Percentiles rank a stretch among this genome's conserved stretches.
phyloP scores from a whole-genome alignment of 2,113 vertebrate genomes.

The Nyctereutes procyonoides region DNA sequence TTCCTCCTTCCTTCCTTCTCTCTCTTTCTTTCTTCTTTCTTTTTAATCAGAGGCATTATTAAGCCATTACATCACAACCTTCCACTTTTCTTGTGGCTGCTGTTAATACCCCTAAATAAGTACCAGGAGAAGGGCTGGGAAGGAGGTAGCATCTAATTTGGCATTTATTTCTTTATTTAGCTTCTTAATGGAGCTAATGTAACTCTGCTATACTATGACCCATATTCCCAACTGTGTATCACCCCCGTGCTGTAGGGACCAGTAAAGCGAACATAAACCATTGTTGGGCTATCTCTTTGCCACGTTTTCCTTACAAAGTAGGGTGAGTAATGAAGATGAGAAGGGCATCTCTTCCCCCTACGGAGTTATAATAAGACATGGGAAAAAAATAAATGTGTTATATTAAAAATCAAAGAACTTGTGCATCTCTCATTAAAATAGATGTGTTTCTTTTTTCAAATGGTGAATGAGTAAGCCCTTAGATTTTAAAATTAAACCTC shows the following conservation, averaged over 20 bases:
- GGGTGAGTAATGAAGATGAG: not conserved
- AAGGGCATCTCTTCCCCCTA: not conserved
- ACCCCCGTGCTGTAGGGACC: accelerated
- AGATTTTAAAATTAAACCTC: not conserved
- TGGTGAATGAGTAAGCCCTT: not conserved
- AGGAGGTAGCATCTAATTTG: not conserved
- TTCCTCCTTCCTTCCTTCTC: not conserved
- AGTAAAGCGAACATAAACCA: not conserved
- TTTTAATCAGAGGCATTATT: not conserved
- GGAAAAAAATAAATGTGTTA: not conserved
- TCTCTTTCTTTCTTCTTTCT: not conserved
- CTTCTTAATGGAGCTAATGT: not conserved
- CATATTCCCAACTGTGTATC: too few species aligned
- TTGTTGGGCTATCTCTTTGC: not conserved
- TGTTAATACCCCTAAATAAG: not conserved
- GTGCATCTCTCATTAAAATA: not conserved
- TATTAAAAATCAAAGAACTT: not conserved
- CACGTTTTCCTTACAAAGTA: not conserved
- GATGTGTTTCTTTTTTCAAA: not conserved
- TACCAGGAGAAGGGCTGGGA: not conserved
- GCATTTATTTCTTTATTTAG: not conserved
- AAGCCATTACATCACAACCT: constrained; percentile 37
- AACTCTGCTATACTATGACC: not conserved
- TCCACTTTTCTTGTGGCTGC: constrained; percentile 75
- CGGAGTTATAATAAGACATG: not conserved